Conservation (phyloP, 2,113 vertebrate species). For the Gambusia affinis region DNA sequence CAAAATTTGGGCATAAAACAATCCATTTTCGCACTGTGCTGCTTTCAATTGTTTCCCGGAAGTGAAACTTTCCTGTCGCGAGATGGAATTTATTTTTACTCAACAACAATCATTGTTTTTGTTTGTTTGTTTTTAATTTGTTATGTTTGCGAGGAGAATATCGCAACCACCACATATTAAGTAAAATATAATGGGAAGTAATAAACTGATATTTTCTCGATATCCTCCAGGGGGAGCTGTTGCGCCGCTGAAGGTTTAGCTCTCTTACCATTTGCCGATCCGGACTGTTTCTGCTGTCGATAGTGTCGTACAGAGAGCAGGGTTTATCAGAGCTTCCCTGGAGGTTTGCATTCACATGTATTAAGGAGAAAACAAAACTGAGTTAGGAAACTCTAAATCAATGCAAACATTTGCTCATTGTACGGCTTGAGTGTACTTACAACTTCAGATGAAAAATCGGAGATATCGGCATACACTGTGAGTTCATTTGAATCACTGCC, state of each 20-base stretch:
- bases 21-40: too few relatives aligned
- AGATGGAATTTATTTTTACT: too few relatives aligned
- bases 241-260: not conserved
- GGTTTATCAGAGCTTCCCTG: constrained; percentile 9
- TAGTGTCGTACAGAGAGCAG: constrained; percentile 61
- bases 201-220: too few relatives aligned
- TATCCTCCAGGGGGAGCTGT: too few relatives aligned
- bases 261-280: constrained; percentile 32
- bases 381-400: not conserved
- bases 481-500: constrained; percentile 12
- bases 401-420: not conserved
- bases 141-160: too few relatives aligned
- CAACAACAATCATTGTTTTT: too few relatives aligned
- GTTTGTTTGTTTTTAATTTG: too few relatives aligned
- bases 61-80: too few relatives aligned
- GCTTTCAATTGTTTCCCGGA: too few relatives aligned
- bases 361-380: not conserved
- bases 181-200: too few relatives aligned
- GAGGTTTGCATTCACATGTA: not conserved
- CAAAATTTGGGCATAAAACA: too few relatives aligned
- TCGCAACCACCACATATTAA: too few relatives aligned
- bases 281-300: not conserved
- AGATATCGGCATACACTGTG: constrained; percentile 46
- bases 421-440: constrained; percentile 20
- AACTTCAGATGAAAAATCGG: not conserved